Evolutionary conservation across 64 coral and sea anemone genomes (phyloP).

Genomic region (Porites australiensis): DNA sequence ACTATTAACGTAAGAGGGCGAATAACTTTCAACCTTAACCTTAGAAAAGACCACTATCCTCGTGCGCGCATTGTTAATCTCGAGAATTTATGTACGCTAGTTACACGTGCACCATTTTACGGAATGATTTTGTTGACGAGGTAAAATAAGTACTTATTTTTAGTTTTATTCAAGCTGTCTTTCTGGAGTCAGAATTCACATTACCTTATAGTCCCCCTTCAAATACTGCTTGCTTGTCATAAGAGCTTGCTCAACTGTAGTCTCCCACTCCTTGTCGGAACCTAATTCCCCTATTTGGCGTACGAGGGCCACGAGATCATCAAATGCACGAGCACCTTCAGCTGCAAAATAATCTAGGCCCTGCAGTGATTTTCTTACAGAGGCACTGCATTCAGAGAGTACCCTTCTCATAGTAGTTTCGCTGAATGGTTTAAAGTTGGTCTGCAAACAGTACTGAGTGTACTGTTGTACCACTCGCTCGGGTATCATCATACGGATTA

Average conservation of each 20-base stretch:
- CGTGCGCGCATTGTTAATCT: too few relatives aligned
- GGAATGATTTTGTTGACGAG: neutral
- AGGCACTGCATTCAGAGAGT: neutral
- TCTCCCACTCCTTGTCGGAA: slow-evolving; percentile 28
- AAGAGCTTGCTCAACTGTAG: neutral
- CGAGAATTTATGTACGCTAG: too few relatives aligned
- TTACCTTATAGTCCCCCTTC: slow-evolving; percentile 36
- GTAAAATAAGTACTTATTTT: neutral
- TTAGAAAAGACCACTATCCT: too few relatives aligned
- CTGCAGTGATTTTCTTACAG: too few relatives aligned
- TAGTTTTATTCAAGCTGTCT: neutral
- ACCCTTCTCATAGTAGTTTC: neutral
- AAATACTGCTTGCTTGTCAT: slow-evolving; percentile 23
- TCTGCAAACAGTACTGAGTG: neutral
- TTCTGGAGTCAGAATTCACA: neutral
- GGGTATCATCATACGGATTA: slow-evolving; percentile 19
- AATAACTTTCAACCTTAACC: too few relatives aligned
- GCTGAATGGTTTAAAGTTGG: slow-evolving; percentile 9
- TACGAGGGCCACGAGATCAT: neutral
- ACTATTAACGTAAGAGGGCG: neutral
- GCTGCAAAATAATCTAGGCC: too few relatives aligned
- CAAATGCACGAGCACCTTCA: neutral
- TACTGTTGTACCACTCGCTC: slow-evolving; percentile 4
- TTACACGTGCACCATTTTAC: neutral
- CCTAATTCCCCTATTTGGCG: neutral